phyloP scores from a whole-genome alignment of 2,888 invertebrate species.

The Teleogryllus oceanicus region DNA sequence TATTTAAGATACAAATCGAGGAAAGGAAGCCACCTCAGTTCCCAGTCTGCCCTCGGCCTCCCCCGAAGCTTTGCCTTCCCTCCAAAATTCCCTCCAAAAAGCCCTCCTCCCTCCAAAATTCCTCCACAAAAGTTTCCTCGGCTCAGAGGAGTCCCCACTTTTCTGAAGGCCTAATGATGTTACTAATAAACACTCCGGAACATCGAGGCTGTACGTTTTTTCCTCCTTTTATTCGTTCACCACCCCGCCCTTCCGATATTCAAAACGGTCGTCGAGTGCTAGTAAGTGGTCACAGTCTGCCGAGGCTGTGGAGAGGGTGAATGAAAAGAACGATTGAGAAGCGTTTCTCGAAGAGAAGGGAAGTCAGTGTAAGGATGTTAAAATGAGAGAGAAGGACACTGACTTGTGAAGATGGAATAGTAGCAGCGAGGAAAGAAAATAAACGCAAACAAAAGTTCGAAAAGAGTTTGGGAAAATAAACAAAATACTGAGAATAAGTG shows the following conservation, averaged over 20 bases:
- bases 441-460: too few relatives aligned
- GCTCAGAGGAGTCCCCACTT: neutral
- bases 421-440: too few relatives aligned
- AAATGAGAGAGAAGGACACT: too few relatives aligned
- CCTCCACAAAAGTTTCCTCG: neutral
- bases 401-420: too few relatives aligned
- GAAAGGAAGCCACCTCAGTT: too few relatives aligned
- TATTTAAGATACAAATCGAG: too few relatives aligned
- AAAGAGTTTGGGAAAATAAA: too few relatives aligned
- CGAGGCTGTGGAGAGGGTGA: neutral
- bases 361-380: too few relatives aligned
- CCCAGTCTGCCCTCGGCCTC: too few relatives aligned
- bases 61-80: neutral
- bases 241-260: neutral
- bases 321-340: neutral
- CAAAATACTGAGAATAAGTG: too few relatives aligned
- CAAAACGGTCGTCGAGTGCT: neutral
- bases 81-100: neutral
- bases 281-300: neutral
- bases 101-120: neutral
- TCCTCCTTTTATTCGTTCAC: neutral
- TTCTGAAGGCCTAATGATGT: conserved; percentile 7
- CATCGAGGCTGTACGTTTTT: neutral
- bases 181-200: conserved; percentile 2
- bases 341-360: too few relatives aligned